Percentiles rank a stretch among this genome's conserved stretches.
Evolutionary conservation across 2,888 invertebrate genomes (phyloP).

Genomic region (Xylota segnis): DNA sequence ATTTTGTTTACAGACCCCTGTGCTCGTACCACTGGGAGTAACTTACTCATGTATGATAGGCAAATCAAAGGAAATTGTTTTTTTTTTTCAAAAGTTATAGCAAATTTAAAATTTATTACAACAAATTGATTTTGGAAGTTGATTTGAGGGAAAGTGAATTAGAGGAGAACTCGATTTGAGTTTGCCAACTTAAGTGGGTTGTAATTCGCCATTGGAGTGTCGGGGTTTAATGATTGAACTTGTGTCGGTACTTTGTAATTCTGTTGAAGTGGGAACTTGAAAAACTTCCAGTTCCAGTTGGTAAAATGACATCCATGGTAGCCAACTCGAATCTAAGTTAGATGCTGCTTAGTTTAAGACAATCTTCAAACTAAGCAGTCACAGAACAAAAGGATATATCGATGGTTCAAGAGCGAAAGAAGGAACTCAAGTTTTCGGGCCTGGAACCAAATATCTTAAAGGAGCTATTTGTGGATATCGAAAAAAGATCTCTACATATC

Average conservation of each 20-base stretch:
- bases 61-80: slow-evolving; percentile 45
- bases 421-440: too few relatives aligned
- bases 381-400: too few relatives aligned
- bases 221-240: slow-evolving; percentile 3
- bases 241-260: background rate
- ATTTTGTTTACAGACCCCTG: slow-evolving; percentile 14
- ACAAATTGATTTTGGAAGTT: slow-evolving; percentile 66
- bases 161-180: slow-evolving; percentile 48
- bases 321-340: too few relatives aligned
- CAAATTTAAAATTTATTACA: slow-evolving; percentile 61
- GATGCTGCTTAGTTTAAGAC: too few relatives aligned
- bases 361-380: too few relatives aligned
- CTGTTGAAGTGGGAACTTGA: too few relatives aligned
- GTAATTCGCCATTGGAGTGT: background rate
- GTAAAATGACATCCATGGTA: too few relatives aligned
- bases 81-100: slow-evolving; percentile 14
- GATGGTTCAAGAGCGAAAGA: too few relatives aligned
- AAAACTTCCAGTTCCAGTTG: too few relatives aligned
- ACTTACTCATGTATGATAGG: background rate
- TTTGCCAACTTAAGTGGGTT: slow-evolving; percentile 21
- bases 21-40: background rate
- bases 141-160: slow-evolving; percentile 62
- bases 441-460: too few relatives aligned
- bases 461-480: too few relatives aligned
- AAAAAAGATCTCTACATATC: too few relatives aligned